Evolutionary conservation across 2,888 invertebrate species (phyloP).

Genomic region (Fragum fragum): DNA sequence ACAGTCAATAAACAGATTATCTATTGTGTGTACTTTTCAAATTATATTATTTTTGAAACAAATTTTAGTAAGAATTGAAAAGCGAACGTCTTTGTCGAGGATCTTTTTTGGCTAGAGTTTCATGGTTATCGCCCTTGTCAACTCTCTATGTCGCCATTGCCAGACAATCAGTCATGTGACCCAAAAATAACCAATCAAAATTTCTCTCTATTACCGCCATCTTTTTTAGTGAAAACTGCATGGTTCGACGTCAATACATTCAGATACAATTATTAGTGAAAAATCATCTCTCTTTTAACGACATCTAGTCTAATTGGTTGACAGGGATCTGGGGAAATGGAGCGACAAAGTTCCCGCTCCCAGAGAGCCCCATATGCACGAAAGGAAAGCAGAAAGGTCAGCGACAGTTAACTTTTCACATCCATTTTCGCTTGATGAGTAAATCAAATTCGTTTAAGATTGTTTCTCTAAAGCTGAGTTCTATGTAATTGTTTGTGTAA

Average conservation of each 20-base stretch:
- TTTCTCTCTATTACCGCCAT: constrained; percentile 75
- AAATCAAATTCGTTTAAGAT: too few species aligned
- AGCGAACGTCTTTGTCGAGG: too few species aligned
- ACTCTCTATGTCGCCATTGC: constrained; percentile 22
- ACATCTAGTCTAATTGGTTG: constrained; percentile 33
- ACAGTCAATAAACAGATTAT: too few species aligned
- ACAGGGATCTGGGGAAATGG: constrained; percentile 59
- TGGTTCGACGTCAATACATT: constrained; percentile 36
- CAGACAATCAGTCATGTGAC: constrained; percentile 69
- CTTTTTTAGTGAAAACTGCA: constrained; percentile 71
- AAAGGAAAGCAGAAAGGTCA: constrained; percentile 57
- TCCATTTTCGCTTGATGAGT: too few species aligned
- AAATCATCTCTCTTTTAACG: constrained; percentile 1
- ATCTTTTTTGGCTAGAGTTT: too few species aligned
- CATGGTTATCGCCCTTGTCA: constrained; percentile 26
- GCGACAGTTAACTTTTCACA: background rate
- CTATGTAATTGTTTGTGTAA: too few species aligned
- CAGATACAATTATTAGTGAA: background rate
- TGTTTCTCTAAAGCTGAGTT: too few species aligned
- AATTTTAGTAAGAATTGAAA: too few species aligned
- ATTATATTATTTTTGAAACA: too few species aligned
- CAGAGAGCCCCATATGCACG: constrained; percentile 54
- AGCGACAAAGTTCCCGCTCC: constrained; percentile 63
- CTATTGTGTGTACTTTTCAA: too few species aligned
- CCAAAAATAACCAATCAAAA: constrained; percentile 70